Evolutionary conservation across 2,888 invertebrate genomes (phyloP), one percentile per base, ranked within the genome.

Genomic region (Ephialtes manifestator): DNA sequence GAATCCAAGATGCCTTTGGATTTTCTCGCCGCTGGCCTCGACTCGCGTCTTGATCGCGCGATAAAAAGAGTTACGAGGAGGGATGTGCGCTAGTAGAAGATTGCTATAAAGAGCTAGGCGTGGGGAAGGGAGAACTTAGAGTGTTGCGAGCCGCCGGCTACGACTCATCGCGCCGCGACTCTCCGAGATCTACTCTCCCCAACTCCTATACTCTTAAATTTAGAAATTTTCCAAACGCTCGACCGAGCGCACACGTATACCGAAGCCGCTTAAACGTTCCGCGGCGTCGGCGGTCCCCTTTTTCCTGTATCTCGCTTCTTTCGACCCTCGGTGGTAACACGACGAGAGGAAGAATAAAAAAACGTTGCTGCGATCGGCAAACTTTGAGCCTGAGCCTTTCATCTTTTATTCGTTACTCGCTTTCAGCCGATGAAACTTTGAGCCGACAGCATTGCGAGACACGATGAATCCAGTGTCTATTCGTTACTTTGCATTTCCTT

Each of bases 201-300:
- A 81, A 85, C 86, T 87, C 58, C 86, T 87, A 87, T 89, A 86
- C 91, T 91, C 90, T 91, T 91, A 92, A 92, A 92, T 92, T 90
- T 92, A 91, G 91, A 92, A 89, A 88, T 89, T 89, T 89, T 88
- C 88, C 87, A 87, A 87, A 87, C 81, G 83, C 84, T 79, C 77
- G 11, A 53, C 46, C 43, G 68, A 80, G 80, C 48, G 24, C 24
- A 60, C 68, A 60, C 76, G 76, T 67, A 7, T 67, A 7, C 76
- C 67, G 67, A 77, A 84, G 70, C 28, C 77, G 84, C 83, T 81
- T 74, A 78, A 81, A 65, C 28, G 58, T 86, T 77, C 24, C 1
- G 24, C 24, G 24, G 24, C 24, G 24, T 1, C 24, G 24, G 24
- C 74, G 76, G 58, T 63, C 83, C 81, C 79, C 60, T 46, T 75